Percentiles rank a stretch among this genome's conserved stretches.
phyloP scores from a whole-genome alignment of 1,140 invertebrate species.

The Carposina sasakii region DNA sequence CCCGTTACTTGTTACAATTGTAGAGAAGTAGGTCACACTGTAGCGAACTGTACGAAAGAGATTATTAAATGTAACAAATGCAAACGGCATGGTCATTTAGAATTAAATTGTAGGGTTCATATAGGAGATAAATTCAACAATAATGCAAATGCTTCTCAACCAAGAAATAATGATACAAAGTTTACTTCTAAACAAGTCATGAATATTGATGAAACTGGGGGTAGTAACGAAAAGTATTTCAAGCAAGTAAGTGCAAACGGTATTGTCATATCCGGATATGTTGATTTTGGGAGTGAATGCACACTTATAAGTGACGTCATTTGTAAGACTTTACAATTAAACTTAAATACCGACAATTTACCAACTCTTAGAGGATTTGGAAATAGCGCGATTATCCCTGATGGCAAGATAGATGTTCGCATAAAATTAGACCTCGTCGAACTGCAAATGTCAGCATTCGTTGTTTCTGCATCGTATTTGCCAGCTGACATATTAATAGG shows the following conservation, averaged over 20 bases:
- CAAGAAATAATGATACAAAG: too few relatives aligned
- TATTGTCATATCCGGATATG: background rate
- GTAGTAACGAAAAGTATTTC: constrained; percentile 1
- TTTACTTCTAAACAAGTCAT: too few relatives aligned
- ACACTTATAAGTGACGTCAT: background rate
- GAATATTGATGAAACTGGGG: too few relatives aligned
- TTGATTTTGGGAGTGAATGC: background rate
- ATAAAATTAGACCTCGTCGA: background rate
- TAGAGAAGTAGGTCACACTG: background rate
- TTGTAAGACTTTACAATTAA: background rate
- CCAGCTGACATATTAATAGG: background rate
- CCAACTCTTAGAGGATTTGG: background rate
- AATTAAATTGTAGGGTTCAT: background rate
- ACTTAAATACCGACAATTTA: background rate
- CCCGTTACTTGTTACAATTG: background rate
- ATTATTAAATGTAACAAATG: background rate
- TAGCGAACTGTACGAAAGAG: background rate
- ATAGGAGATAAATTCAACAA: too few relatives aligned
- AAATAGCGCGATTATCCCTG: background rate
- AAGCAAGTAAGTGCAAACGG: background rate
- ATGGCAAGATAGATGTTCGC: background rate
- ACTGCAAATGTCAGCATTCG: background rate
- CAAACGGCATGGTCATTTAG: background rate
- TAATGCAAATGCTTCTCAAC: too few relatives aligned
- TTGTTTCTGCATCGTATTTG: background rate